Evolutionary conservation across 2,888 invertebrate species (phyloP), one percentile per base, ranked within the genome.

Genomic region (Eudasyphora cyanicolor): DNA sequence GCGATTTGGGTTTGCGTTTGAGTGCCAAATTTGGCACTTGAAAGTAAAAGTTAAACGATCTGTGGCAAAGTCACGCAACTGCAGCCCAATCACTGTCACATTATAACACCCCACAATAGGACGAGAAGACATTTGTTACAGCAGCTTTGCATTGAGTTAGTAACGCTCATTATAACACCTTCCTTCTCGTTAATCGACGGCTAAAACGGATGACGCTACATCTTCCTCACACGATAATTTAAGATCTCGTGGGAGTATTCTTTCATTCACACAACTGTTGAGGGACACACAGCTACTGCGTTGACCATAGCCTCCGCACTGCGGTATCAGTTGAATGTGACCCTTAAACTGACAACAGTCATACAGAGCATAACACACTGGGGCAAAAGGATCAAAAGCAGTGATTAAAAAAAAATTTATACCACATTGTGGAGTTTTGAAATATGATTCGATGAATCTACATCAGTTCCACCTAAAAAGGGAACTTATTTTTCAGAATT

Each of bases 1-100:
- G 87, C 87, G 87, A 86, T 84, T 87, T 81, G 88, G 86, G 89
- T 90, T 89, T 89, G 89, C 90, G 88, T 89, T 87, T 86, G 86
- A 86, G 87, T 88, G 88, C 86, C 86, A 87, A 87, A 86, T 88
- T 89, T 89, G 89, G 88, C 89, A 90, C 90, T 87, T 67, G 67
- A 67, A 67, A 67, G 67, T 67, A 67, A 67, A 67, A 67, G 67
- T 67, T 67, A 67, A 67, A 67, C n/a, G 67, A 42, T 67, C 42
- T 42, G 67, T 42, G 42, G 24, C 19, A 24, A 67, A 42, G 67
- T 67, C 67, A 89, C 89, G 90, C 89, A 88, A 82, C 32, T 32
- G 42, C 45, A 21, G 32, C n/a, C 38, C 77, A 77, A 69, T 19
- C 24, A 79, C 64, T 75, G 42, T 67, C 38, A 38, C n/a, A 24